These are phyloP conservation scores for Echinarachnius parma DNA, from an alignment of 53 echinoderm and acorn worm genomes.

Conservation along the genomic window DNA sequence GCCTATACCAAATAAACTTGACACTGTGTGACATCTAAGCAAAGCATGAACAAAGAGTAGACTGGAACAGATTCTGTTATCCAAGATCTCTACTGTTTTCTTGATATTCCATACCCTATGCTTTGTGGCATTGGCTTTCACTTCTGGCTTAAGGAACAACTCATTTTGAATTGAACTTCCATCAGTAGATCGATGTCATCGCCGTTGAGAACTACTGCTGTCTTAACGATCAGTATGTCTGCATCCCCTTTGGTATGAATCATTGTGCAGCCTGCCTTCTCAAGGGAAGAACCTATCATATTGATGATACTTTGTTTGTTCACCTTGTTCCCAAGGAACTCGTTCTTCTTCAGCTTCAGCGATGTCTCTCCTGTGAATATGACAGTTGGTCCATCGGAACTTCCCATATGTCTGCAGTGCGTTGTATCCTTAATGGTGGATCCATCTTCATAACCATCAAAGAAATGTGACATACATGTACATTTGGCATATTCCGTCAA, in stretches of 20 bases:
- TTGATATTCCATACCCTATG: conserved; percentile 55
- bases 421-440: conserved; percentile 49
- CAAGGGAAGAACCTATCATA: conserved; percentile 27
- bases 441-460: conserved; percentile 55
- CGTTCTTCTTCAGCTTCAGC: conserved; percentile 42
- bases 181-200: conserved; percentile 57
- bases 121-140: conserved; percentile 31
- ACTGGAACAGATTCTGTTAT: conserved; percentile 26
- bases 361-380: conserved; percentile 33
- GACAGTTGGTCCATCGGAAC: conserved; percentile 6
- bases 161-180: conserved; percentile 13
- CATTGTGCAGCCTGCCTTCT: conserved; percentile 36
- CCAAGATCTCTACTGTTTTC: conserved; percentile 27
- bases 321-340: conserved; percentile 42
- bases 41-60: conserved; percentile 64
- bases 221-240: conserved; percentile 53
- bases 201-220: conserved; percentile 50
- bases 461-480: conserved; percentile 55
- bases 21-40: conserved; percentile 60
- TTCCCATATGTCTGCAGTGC: conserved; percentile 35
- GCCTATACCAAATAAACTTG: conserved; percentile 60
- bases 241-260: conserved; percentile 56
- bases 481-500: conserved; percentile 48
- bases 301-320: conserved; percentile 51
- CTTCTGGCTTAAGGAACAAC: conserved; percentile 54